These are phyloP conservation scores for Paralichthys olivaceus DNA, from an alignment of 2,113 vertebrate species.

Conservation along the genomic window DNA sequence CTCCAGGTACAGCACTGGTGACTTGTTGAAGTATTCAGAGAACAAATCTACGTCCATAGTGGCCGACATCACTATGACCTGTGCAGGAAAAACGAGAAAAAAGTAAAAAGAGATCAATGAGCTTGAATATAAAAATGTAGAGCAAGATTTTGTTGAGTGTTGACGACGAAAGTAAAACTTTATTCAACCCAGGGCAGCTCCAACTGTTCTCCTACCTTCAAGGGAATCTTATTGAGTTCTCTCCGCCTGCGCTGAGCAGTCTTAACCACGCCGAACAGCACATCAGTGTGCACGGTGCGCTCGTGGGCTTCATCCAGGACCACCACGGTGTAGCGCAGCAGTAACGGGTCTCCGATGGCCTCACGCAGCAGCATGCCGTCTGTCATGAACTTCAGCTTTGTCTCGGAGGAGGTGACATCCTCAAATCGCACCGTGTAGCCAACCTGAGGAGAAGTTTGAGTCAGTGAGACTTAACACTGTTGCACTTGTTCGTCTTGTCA, in stretches of 20 bases:
- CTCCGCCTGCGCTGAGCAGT: constrained; percentile 87
- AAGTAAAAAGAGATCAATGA: not conserved
- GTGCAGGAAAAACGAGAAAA: not conserved
- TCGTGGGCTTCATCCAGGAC: constrained; percentile 97
- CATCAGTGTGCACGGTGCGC: constrained; percentile 93
- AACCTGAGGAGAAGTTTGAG: constrained; percentile 79
- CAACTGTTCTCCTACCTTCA: constrained; percentile 83
- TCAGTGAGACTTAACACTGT: no score
- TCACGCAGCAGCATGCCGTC: constrained; percentile 97
- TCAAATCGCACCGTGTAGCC: constrained; percentile 97
- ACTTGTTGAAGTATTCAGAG: constrained; percentile 93
- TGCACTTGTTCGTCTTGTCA: no score
- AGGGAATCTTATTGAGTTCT: constrained; percentile 86
- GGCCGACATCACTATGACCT: constrained; percentile 97
- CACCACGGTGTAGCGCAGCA: constrained; percentile 90
- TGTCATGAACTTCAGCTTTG: constrained; percentile 92
- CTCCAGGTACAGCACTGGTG: constrained; percentile 95
- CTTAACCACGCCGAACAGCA: constrained; percentile 96
- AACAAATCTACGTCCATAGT: constrained; percentile 98
- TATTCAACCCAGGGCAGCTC: not conserved
- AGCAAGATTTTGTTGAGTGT: not conserved
- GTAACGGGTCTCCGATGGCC: constrained; percentile 90
- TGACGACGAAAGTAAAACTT: not conserved
- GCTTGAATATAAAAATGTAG: not conserved
- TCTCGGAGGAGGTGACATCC: constrained; percentile 89